Percentiles rank a stretch among this genome's conserved stretches.
These are phyloP conservation scores for Lasioglossum leucozonium DNA, from an alignment of 2,888 invertebrate genomes.

Conservation along the genomic window DNA sequence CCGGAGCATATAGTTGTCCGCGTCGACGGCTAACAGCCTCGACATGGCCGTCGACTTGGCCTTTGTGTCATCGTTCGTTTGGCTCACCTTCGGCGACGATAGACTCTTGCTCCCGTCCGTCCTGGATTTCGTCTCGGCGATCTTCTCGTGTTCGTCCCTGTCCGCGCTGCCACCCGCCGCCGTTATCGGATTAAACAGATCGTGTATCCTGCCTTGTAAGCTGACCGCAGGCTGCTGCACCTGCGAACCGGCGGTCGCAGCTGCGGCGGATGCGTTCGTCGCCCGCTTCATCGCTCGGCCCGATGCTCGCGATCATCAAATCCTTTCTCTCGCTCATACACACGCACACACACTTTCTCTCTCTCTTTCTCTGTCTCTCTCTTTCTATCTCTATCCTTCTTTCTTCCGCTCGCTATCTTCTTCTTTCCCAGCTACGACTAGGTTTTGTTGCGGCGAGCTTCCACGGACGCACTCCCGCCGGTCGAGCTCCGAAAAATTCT, in stretches of 20 bases:
- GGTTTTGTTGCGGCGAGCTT: conserved; percentile 47
- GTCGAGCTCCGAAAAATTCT: conserved; percentile 42
- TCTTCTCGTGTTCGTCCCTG: conserved; percentile 46
- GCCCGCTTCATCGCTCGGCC: conserved; percentile 74
- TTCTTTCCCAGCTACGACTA: conserved; percentile 41
- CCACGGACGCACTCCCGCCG: neutral
- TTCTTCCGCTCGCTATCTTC: neutral
- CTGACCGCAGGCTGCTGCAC: conserved; percentile 64
- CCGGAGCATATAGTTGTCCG: conserved; percentile 83
- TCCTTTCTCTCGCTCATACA: conserved; percentile 9
- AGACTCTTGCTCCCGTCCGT: conserved; percentile 36
- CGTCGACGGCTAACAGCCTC: conserved; percentile 80
- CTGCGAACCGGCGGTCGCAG: conserved; percentile 70
- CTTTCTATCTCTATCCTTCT: neutral
- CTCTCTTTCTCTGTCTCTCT: neutral
- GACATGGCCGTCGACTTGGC: conserved; percentile 79
- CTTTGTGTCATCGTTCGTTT: conserved; percentile 74
- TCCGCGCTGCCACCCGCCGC: conserved; percentile 36
- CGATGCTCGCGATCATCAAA: conserved; percentile 57
- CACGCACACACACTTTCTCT: neutral
- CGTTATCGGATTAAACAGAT: conserved; percentile 59
- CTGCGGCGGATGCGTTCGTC: conserved; percentile 68
- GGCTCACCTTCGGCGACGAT: conserved; percentile 56
- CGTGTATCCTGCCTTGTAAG: conserved; percentile 64
- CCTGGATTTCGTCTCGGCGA: conserved; percentile 42